phyloP scores from a whole-genome alignment of 2,113 vertebrate species.

The Sander vitreus region DNA sequence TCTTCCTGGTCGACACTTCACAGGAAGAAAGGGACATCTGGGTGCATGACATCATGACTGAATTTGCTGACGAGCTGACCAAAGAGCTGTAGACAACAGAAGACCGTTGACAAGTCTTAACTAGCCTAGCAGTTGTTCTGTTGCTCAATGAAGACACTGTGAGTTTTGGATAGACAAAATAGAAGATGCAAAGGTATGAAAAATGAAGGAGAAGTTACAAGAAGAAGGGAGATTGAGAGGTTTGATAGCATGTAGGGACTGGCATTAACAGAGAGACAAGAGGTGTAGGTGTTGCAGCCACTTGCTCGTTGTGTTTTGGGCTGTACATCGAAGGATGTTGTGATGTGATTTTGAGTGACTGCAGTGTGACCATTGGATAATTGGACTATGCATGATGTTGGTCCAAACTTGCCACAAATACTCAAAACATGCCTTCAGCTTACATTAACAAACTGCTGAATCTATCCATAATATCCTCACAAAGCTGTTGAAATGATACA shows the following conservation, averaged over 20 bases:
- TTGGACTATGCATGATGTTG: slow-evolving; percentile 34
- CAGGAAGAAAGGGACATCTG: slow-evolving; percentile 93
- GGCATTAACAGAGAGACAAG: slow-evolving; percentile 3
- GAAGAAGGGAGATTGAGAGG: neutral
- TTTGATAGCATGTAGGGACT: slow-evolving; percentile 21
- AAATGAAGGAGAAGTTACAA: neutral
- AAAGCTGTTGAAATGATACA: slow-evolving; percentile 15
- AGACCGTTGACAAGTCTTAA: neutral
- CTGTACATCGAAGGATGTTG: slow-evolving; percentile 37
- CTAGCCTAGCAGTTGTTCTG: slow-evolving; percentile 11
- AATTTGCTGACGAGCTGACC: slow-evolving; percentile 86
- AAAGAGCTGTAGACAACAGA: slow-evolving; percentile 63
- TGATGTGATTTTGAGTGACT: slow-evolving; percentile 64
- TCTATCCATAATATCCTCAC: neutral
- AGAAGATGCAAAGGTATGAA: slow-evolving; percentile 7
- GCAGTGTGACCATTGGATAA: slow-evolving; percentile 44
- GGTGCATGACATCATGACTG: slow-evolving; percentile 97
- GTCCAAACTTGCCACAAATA: slow-evolving; percentile 18
- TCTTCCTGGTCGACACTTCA: slow-evolving; percentile 95
- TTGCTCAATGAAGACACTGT: neutral
- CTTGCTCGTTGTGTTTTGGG: slow-evolving; percentile 36
- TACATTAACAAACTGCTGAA: slow-evolving; percentile 3
- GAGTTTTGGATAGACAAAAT: slow-evolving; percentile 22
- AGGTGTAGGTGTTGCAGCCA: slow-evolving; percentile 12
- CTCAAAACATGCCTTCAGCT: neutral